Evolutionary conservation across 2,797 vertebrate genomes (phyloP), one percentile per base, ranked within the genome.

Genomic region (Phoebastria nigripes): DNA sequence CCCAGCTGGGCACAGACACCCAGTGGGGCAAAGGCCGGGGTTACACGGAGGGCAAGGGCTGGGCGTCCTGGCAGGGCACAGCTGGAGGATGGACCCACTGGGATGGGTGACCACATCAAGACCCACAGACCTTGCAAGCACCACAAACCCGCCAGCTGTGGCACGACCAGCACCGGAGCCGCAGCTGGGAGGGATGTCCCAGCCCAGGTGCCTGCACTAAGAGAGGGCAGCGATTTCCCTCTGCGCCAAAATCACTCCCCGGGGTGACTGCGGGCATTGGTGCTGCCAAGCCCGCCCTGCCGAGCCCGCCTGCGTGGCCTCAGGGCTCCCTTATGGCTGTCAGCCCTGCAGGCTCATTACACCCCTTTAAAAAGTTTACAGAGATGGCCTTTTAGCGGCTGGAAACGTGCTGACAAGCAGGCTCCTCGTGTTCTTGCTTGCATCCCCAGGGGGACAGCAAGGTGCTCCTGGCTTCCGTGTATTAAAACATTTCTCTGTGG

Each of bases 361-460:
- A 72, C 3, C 63, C 46, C 44, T 87, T 87, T 52, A 54, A 8
- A 85, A 65, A 65, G 65, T 80, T 90, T 18, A 41, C 42, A 47
- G 70, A 90, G 51, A 46, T 51, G 74, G 19, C 90, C 47, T 93
- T 92, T 87, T 15, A 93, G 65, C 2, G 5, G 31, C 67, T 87
- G 61, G 71, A 85, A 85, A 77, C 0, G 0, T 39, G 67, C 81
- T 71, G 56, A 90, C 2, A 6, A 59, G 42, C 0, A 0, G 41
- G 51, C 21, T 66, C 46, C 56, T 41, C 4, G 0, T 0, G 0
- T 7, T n/a, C 37, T 67, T 37, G 17, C 37, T 65, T 20, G 9
- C 3, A 1, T 74, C 76, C 63, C 79, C 0, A 0, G 21, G 35
- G 56, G 49, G 19, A 46, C 1, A 0, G 52, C 5, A 1, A 82